Percentiles rank a stretch among this genome's conserved stretches.
These are phyloP conservation scores for Willowsia nigromaculata DNA, from an alignment of 2,888 invertebrate genomes.

Conservation along the genomic window DNA sequence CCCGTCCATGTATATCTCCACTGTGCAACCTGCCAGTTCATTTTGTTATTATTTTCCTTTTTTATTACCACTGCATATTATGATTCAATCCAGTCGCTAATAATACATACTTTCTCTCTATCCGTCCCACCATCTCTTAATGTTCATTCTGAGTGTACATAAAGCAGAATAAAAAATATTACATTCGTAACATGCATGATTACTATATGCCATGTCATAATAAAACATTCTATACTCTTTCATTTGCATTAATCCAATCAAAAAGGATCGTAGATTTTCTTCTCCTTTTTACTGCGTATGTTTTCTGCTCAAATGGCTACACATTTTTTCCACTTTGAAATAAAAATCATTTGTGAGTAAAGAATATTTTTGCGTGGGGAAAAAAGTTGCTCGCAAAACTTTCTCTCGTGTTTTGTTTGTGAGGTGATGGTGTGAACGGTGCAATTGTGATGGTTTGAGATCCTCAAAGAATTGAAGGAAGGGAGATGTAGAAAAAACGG, in stretches of 20 bases:
- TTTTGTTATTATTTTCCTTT: conserved; percentile 4
- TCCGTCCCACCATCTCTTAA: background rate
- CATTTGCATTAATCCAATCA: background rate
- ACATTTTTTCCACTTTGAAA: background rate
- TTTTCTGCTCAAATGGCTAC: background rate
- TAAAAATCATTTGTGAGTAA: background rate
- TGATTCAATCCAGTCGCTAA: background rate
- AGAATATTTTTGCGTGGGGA: background rate
- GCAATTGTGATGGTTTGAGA: background rate
- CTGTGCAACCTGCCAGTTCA: background rate
- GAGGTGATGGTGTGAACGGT: background rate
- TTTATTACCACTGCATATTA: background rate
- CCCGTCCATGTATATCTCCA: background rate
- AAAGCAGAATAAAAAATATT: background rate
- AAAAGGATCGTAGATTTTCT: background rate
- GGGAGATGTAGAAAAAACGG: background rate
- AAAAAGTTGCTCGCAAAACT: background rate
- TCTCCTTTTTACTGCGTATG: background rate
- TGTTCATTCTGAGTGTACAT: background rate
- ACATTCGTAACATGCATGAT: background rate
- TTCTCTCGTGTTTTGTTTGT: background rate
- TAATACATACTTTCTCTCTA: background rate
- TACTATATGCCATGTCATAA: background rate
- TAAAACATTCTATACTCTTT: background rate
- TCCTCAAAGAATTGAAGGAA: background rate